Evolutionary conservation across 2,113 vertebrate species (phyloP).

Genomic region (Murina feae): DNA sequence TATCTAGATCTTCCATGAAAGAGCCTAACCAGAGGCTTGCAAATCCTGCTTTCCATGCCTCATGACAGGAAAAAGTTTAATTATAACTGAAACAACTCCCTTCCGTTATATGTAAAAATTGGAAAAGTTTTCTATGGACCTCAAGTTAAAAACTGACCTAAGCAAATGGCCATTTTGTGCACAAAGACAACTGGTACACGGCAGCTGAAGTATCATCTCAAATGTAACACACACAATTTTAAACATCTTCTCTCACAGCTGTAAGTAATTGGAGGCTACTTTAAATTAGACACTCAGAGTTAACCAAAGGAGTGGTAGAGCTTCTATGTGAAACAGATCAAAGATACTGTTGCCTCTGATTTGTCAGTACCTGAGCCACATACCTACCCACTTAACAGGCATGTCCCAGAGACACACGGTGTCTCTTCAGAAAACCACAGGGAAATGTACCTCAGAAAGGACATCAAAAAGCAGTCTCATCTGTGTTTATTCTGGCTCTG

Average conservation of each 20-base stretch:
- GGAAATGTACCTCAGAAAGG: background rate
- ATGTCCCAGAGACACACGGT: background rate
- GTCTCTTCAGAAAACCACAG: background rate
- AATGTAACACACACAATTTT: background rate
- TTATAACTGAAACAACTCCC: background rate
- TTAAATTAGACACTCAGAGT: background rate
- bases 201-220: background rate
- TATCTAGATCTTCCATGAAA: background rate
- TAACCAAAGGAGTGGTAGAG: background rate
- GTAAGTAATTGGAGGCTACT: background rate
- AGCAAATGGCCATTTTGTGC: background rate
- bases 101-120: background rate
- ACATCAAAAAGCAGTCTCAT: background rate
- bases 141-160: background rate
- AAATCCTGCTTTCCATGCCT: background rate
- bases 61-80: too few relatives aligned
- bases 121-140: background rate
- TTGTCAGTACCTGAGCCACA: rapidly evolving
- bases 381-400: background rate
- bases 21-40: background rate
- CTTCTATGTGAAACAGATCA: background rate
- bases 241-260: background rate
- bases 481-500: background rate
- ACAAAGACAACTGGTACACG: background rate
- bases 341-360: background rate